phyloP scores from a whole-genome alignment of 1,140 invertebrate genomes.

The Drosophila sucinea region DNA sequence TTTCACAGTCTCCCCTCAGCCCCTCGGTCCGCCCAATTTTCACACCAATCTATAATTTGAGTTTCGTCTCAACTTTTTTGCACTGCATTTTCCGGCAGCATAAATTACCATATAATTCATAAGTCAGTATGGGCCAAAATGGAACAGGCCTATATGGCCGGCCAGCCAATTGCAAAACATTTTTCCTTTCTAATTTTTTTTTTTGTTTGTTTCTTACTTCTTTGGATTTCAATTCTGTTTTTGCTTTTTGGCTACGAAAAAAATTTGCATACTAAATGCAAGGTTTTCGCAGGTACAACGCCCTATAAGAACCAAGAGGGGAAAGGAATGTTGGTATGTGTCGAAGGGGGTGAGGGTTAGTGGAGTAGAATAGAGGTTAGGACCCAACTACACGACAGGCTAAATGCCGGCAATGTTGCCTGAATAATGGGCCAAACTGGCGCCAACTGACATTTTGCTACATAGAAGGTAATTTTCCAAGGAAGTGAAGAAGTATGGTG shows the following conservation, averaged over 20 bases:
- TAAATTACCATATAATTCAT: conserved; percentile 75
- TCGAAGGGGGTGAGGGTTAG: background rate
- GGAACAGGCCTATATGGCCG: background rate
- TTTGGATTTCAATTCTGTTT: background rate
- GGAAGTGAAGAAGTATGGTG: conserved; percentile 29
- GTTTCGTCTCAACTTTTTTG: conserved; percentile 21
- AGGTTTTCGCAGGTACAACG: conserved; percentile 36
- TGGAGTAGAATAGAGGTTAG: conserved; percentile 10
- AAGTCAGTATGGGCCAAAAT: conserved; percentile 37
- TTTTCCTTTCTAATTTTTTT: conserved; percentile 3
- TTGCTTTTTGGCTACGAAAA: conserved; percentile 51
- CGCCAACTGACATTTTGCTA: conserved; percentile 44
- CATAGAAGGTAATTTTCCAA: conserved; percentile 53
- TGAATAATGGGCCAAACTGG: conserved; percentile 56
- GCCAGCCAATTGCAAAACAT: conserved; percentile 22
- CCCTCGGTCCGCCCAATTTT: background rate
- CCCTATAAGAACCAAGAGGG: conserved; percentile 22
- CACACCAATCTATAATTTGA: conserved; percentile 46
- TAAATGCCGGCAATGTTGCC: conserved; percentile 54
- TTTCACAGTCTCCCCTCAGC: background rate
- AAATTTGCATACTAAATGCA: conserved; percentile 73
- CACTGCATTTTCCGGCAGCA: conserved; percentile 63
- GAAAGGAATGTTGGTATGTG: conserved; percentile 17
- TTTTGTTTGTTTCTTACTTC: background rate
- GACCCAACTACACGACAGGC: conserved; percentile 36